Evolutionary conservation across 2,113 vertebrate species (phyloP).

Genomic region (Bujurquina vittata): DNA sequence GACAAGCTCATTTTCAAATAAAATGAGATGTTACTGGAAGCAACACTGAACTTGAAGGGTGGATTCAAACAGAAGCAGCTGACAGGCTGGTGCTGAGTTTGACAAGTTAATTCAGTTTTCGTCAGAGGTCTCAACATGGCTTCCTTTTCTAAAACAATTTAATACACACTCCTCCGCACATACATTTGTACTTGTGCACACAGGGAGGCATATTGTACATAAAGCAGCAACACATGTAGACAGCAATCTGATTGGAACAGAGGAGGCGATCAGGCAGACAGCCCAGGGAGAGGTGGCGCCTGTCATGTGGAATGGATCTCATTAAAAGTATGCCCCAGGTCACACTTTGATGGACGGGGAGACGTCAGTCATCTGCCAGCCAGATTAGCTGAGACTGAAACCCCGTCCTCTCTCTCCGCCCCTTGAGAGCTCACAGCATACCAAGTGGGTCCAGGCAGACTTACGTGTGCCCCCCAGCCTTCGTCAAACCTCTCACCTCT

Average conservation of each 20-base stretch:
- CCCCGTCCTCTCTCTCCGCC: slow-evolving; percentile 53
- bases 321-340: slow-evolving; percentile 82
- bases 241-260: slow-evolving; percentile 59
- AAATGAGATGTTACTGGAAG: slow-evolving; percentile 50
- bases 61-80: slow-evolving; percentile 17
- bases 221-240: slow-evolving; percentile 74
- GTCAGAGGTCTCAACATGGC: slow-evolving; percentile 19
- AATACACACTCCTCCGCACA: slow-evolving; percentile 18
- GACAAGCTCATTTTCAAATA: slow-evolving; percentile 45
- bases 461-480: slow-evolving; percentile 40
- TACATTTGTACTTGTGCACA: not conserved
- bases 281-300: slow-evolving; percentile 76
- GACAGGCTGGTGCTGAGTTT: slow-evolving; percentile 49
- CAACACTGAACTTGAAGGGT: slow-evolving; percentile 9
- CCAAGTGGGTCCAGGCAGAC: slow-evolving; percentile 59
- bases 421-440: slow-evolving; percentile 67
- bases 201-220: slow-evolving; percentile 12
- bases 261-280: slow-evolving; percentile 67
- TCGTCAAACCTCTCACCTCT: slow-evolving; percentile 56
- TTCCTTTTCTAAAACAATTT: slow-evolving; percentile 30
- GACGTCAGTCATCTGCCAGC: slow-evolving; percentile 78
- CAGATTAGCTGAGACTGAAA: slow-evolving; percentile 71
- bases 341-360: slow-evolving; percentile 82
- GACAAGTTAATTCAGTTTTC: slow-evolving; percentile 52
- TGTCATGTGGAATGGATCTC: slow-evolving; percentile 80